These are phyloP conservation scores for Leptobrachium ailaonicum DNA, from an alignment of 2,113 vertebrate species.

Conservation along the genomic window DNA sequence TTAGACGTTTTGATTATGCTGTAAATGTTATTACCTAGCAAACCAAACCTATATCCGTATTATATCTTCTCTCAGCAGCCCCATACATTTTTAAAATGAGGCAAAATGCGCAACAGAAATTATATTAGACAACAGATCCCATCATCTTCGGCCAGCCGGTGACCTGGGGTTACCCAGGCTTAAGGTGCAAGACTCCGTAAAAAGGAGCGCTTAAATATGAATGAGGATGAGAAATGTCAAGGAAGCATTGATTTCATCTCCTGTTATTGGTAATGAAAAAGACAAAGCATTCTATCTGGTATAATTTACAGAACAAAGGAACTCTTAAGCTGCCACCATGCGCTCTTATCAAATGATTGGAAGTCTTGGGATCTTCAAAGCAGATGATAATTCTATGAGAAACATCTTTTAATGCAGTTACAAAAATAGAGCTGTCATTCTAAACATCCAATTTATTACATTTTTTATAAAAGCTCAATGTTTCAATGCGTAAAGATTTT, in stretches of 20 bases:
- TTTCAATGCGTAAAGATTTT: no score
- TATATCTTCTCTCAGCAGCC: no score
- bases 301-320: conserved; percentile 29
- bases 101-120: no score
- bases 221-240: conserved; percentile 11
- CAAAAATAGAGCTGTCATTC: conserved; percentile 26
- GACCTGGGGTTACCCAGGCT: no score
- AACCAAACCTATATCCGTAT: no score
- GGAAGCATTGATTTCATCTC: conserved; percentile 15
- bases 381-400: conserved; percentile 40
- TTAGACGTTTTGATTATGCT: no score
- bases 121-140: no score
- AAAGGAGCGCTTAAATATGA: neutral
- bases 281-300: conserved; percentile 8
- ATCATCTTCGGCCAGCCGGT: no score
- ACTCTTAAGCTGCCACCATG: conserved; percentile 39
- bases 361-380: conserved; percentile 35
- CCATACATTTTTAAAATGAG: no score
- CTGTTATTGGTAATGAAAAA: conserved; percentile 8
- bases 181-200: neutral
- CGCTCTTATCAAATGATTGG: conserved; percentile 46
- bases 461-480: no score
- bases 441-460: neutral
- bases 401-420: conserved; percentile 12
- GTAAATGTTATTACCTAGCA: no score